Base-by-base conservation (phyloP, 2,888 invertebrate species). In the Amiota mariae region DNA sequence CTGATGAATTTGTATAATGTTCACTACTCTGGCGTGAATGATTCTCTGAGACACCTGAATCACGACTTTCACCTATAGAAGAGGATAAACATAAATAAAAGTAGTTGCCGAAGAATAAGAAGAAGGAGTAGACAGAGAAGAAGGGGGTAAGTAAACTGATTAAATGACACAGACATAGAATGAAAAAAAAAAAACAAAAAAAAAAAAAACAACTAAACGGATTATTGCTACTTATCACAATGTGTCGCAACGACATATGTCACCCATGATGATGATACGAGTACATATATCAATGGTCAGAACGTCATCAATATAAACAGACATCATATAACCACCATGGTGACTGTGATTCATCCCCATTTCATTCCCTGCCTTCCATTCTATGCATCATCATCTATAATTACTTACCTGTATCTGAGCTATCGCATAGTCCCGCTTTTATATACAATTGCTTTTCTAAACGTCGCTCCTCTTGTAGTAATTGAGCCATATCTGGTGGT, bases 1-100 rank as follows among this genome's bases (percentile, higher is more conserved):
- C 95, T 9, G 95, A 95, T 76, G 94, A 94, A 68, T 92, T 92
- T 10, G 94, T 94, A 89, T 94, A 94, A 6, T 94, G 94, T 92
- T 95, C 95, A 89, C 95, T 95, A 85, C 95, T 95, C 87, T 95
- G 95, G 81, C 95, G 92, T 85, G 95, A 95, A 84, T 95, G 95
- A 81, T 94, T 93, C 81, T 92, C 93, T 0, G 93, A 93, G 1
- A 96, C 94, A 0, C 95, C 95, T 0, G 95, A 95, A 89, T 95
- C 95, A 72, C 95, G 92, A 80, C 94, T 94, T 81, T 94, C 94
- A 71, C 92, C 91, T 86, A 90, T 46, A 18, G 6, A 2, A 78
- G 84, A 91, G 10, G 11, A n/a, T 9, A 56, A 24, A 57, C 51
- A 24, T 64, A 48, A 48, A 20, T 67, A 47, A 24, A 46, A 12